phyloP scores from a whole-genome alignment of 2,888 invertebrate species.

The Ypsolopha sequella region DNA sequence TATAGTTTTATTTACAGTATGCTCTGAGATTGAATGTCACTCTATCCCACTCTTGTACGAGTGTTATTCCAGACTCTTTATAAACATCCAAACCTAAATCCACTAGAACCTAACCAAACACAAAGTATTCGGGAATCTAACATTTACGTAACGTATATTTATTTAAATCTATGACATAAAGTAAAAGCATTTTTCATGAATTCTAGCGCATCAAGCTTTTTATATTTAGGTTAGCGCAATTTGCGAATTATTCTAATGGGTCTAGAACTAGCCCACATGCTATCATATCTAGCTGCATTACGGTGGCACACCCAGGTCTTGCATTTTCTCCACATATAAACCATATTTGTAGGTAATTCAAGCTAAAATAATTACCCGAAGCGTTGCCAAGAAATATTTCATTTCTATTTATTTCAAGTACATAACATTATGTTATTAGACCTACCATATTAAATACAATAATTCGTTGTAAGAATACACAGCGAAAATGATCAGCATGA shows the following conservation, averaged over 20 bases:
- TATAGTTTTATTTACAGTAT: too few relatives aligned
- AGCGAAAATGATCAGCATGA: too few relatives aligned
- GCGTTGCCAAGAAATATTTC: neutral
- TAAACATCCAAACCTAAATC: too few relatives aligned
- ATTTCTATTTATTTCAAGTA: neutral
- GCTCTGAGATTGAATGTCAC: too few relatives aligned
- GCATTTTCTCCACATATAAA: slow-evolving; percentile 9
- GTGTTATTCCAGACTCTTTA: too few relatives aligned
- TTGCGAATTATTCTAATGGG: too few relatives aligned
- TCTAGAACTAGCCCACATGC: neutral
- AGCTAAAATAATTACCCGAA: neutral
- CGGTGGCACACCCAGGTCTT: slow-evolving; percentile 7
- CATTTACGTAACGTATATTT: too few relatives aligned
- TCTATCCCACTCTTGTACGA: too few relatives aligned
- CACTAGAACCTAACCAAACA: too few relatives aligned
- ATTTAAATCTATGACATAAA: too few relatives aligned
- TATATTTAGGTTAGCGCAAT: too few relatives aligned
- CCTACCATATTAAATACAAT: neutral
- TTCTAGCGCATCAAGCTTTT: neutral
- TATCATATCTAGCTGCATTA: neutral
- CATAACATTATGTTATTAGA: neutral
- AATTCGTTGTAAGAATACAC: neutral
- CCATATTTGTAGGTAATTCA: slow-evolving; percentile 9
- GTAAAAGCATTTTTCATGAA: neutral
- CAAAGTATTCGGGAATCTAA: too few relatives aligned